Evolutionary conservation across 1,140 invertebrate genomes (phyloP).

Genomic region (Maconellicoccus hirsutus): DNA sequence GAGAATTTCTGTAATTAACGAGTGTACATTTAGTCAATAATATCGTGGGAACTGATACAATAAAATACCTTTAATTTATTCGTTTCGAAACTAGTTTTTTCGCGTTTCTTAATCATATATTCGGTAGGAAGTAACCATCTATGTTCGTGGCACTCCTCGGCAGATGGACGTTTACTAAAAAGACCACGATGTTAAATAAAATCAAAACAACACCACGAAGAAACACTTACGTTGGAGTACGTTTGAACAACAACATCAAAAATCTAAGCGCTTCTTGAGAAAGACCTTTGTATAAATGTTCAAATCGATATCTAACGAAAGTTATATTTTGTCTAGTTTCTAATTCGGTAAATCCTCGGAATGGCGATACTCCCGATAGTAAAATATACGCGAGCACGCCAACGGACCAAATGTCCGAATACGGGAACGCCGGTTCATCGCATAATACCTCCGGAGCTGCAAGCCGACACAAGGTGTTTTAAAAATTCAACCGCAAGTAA

Average conservation of each 20-base stretch:
- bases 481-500: too few species aligned
- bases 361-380: constrained; percentile 86
- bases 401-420: constrained; percentile 92
- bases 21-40: too few species aligned
- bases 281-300: constrained; percentile 85
- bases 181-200: constrained; percentile 9
- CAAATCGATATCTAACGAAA: constrained; percentile 87
- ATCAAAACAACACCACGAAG: constrained; percentile 10
- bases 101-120: constrained; percentile 83
- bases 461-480: constrained; percentile 32
- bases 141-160: constrained; percentile 90
- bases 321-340: constrained; percentile 85
- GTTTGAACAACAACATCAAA: constrained; percentile 88
- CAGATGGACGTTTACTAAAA: constrained; percentile 75
- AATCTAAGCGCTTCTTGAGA: constrained; percentile 90
- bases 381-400: constrained; percentile 89
- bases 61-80: constrained; percentile 56
- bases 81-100: constrained; percentile 72
- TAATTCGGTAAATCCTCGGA: constrained; percentile 63
- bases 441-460: constrained; percentile 83
- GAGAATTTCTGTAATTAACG: constrained; percentile 23
- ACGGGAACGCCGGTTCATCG: constrained; percentile 70
- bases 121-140: constrained; percentile 86
- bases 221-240: constrained; percentile 66
- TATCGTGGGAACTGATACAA: neutral